Conservation (phyloP, 2,113 vertebrate species). For the Trogon melanurus region DNA sequence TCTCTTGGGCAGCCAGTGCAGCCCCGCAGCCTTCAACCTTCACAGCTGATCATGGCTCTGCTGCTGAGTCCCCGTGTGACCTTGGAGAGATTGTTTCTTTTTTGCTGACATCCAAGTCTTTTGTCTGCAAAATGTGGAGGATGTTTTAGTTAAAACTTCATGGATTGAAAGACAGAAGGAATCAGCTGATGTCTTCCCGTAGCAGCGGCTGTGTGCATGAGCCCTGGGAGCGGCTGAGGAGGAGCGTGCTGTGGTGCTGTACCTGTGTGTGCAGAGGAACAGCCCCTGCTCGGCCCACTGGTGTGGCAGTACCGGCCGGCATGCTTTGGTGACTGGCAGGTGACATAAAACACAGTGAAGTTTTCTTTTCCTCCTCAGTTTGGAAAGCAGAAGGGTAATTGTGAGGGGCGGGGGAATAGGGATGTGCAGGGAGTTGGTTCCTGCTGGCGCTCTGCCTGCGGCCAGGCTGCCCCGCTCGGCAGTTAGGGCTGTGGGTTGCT, state of each 20-base stretch:
- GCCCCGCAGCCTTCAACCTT: not conserved
- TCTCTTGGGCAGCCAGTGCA: not conserved
- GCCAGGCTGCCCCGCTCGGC: not conserved
- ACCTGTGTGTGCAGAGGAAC: not conserved
- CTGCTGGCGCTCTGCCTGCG: fast-evolving
- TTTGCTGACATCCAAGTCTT: not conserved
- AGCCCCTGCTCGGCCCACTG: fast-evolving
- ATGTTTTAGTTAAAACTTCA: constrained; percentile 2
- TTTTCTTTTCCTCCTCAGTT: fast-evolving
- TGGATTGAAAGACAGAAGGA: not conserved
- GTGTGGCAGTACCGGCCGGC: fast-evolving
- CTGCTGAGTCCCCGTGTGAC: not conserved
- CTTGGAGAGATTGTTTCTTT: constrained; percentile 35
- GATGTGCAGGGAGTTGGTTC: not conserved
- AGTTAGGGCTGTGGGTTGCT: constrained; percentile 13
- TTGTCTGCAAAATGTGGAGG: not conserved
- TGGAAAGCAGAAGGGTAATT: not conserved
- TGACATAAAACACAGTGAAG: not conserved
- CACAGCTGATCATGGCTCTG: not conserved
- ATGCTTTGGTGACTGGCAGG: not conserved
- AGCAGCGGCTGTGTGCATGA: not conserved
- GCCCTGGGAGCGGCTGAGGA: not conserved
- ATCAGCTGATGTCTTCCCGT: not conserved
- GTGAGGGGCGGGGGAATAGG: not conserved
- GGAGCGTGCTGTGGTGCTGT: fast-evolving